Conservation (phyloP, 2,113 vertebrate genomes). For the Tympanuchus pallidicinctus region DNA sequence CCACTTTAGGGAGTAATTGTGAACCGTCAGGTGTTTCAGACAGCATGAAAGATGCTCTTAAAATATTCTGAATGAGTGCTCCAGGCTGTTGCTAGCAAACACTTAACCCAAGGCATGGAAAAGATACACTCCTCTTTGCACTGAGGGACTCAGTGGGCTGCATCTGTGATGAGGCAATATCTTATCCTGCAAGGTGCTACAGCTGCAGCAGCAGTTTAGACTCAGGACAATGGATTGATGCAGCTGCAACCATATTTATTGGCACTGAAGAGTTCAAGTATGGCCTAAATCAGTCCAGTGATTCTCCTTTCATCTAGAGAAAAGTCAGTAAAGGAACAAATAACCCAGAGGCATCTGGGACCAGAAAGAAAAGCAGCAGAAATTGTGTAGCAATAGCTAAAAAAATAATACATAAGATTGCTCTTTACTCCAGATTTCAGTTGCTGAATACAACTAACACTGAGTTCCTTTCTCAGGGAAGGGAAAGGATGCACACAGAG, state of each 20-base stretch:
- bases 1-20: slow-evolving; percentile 42
- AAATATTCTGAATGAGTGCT: slow-evolving; percentile 58
- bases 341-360: not conserved
- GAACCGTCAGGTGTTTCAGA: slow-evolving; percentile 52
- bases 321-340: not conserved
- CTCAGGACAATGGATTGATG: not conserved
- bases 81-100: slow-evolving; percentile 20
- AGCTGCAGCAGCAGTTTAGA: not conserved
- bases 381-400: not conserved
- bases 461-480: not conserved
- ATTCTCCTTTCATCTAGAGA: not conserved
- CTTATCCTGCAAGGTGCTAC: not conserved
- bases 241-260: not conserved
- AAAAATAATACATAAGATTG: not conserved
- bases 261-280: not conserved
- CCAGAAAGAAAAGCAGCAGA: not conserved
- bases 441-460: not conserved
- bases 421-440: not conserved
- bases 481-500: not conserved
- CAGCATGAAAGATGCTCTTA: slow-evolving; percentile 20
- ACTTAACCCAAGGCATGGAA: not conserved
- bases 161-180: not conserved
- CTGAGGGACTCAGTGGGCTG: slow-evolving; percentile 14
- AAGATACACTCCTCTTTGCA: not conserved
- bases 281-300: not conserved